These are phyloP conservation scores for Pseudonaja textilis DNA, from an alignment of 2,113 vertebrate genomes.

Conservation along the genomic window DNA sequence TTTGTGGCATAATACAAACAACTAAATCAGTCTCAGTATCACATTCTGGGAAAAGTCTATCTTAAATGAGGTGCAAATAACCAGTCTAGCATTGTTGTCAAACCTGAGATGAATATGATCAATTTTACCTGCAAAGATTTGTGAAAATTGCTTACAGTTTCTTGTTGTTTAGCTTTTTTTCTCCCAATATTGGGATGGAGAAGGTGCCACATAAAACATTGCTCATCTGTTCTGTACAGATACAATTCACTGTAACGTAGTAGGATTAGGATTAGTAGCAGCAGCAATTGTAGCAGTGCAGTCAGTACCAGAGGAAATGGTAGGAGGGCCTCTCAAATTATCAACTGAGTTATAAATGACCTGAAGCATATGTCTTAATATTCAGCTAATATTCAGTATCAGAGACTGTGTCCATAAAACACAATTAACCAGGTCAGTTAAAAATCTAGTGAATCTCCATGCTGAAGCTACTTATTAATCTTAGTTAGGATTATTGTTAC, in stretches of 20 bases:
- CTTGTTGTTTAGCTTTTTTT: background rate
- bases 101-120: background rate
- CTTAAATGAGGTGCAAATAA: background rate
- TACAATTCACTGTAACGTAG: background rate
- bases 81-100: background rate
- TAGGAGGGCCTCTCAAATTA: background rate
- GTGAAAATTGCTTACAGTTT: background rate
- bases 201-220: background rate
- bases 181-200: background rate
- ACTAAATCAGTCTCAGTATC: background rate
- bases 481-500: background rate
- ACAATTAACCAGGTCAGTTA: background rate
- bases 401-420: background rate
- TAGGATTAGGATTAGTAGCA: background rate
- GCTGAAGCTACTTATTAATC: background rate
- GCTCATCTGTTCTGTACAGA: background rate
- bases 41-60: background rate
- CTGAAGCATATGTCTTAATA: background rate
- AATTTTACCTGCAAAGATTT: background rate
- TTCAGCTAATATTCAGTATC: background rate
- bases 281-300: slow-evolving; percentile 3
- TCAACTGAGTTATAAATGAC: background rate
- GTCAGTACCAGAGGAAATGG: background rate
- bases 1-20: background rate
- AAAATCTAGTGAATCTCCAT: background rate